phyloP scores from a whole-genome alignment of 2,797 vertebrate genomes.

The Lophius americanus region DNA sequence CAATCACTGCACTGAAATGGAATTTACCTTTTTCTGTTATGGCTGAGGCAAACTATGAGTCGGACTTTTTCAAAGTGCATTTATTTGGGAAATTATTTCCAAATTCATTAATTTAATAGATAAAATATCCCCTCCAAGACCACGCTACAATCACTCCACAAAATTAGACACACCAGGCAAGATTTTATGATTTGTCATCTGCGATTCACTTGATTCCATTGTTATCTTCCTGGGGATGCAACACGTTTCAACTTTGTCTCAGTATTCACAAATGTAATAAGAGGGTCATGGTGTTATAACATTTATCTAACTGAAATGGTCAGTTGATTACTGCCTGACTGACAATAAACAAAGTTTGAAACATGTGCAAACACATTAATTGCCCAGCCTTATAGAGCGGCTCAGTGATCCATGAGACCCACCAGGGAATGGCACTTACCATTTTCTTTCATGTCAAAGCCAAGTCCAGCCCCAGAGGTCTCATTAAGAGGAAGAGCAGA shows the following conservation, averaged over 20 bases:
- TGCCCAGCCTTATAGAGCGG: slow-evolving; percentile 16
- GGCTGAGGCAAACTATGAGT: neutral
- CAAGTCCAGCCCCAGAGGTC: slow-evolving; percentile 69
- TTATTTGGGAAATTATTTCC: slow-evolving; percentile 29
- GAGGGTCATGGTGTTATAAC: slow-evolving; percentile 29
- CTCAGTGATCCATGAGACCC: slow-evolving; percentile 38
- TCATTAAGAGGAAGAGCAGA: slow-evolving; percentile 72
- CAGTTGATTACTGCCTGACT: slow-evolving; percentile 30
- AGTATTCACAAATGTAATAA: slow-evolving; percentile 55
- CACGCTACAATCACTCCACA: slow-evolving; percentile 20
- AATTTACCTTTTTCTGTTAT: neutral
- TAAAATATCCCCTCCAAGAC: slow-evolving; percentile 25
- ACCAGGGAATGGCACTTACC: slow-evolving; percentile 48
- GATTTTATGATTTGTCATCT: slow-evolving; percentile 47
- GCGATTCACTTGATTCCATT: slow-evolving; percentile 44
- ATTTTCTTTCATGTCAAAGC: slow-evolving; percentile 59
- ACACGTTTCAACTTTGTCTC: slow-evolving; percentile 46
- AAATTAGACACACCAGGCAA: slow-evolving; percentile 29
- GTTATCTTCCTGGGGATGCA: slow-evolving; percentile 38
- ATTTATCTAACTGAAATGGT: slow-evolving; percentile 34
- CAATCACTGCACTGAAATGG: neutral
- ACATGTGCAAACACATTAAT: slow-evolving; percentile 22
- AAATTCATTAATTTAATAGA: slow-evolving; percentile 52
- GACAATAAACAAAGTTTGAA: slow-evolving; percentile 20
- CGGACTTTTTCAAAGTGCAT: slow-evolving; percentile 19